Base-by-base conservation (phyloP, 2,888 invertebrate genomes). In the Trypoxylon attenuatum region DNA sequence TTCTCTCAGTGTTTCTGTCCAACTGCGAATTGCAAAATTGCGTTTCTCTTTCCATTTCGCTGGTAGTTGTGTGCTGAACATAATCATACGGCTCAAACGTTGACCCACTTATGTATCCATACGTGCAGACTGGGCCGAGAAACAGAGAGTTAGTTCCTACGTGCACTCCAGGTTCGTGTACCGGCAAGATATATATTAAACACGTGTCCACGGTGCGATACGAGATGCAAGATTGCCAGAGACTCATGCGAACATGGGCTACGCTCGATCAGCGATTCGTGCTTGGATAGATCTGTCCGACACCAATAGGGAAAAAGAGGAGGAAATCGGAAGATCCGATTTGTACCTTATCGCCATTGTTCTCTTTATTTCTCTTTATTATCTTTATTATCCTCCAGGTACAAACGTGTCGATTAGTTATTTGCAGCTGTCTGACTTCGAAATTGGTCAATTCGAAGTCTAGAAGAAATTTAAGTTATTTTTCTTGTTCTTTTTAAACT, bases 51-150 rank as follows among this genome's bases (percentile, higher is more conserved):
- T 16, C 43, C 47, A 46, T 54, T 67, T 67, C 58, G 53, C 29
- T 41, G 43, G 19, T 43, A 50, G 56, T 39, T 38, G 16, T 60
- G 27, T 71, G 67, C 58, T 55, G 50, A 57, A 63, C 53, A 61
- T 71, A 72, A 62, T 71, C 61, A 59, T 64, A 62, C 52, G 72
- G 68, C n/a, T n/a, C 64, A 64, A 49, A 68, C 53, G 47, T 29
- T 68, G 68, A 62, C 61, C 72, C 59, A 62, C 56, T 68, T 65
- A 47, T 21, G 41, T 45, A 15, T 33, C 27, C 16, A 39, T 29
- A 18, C 29, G 42, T 16, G 39, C 19, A 27, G 6, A n/a, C n/a
- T n/a, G 16, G n/a, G 18, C 15, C 5, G 15, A 45, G 43, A 15
- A 21, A 29, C 46, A 42, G 41, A 13, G 23, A 8, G 33, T 16